Evolutionary conservation across 2,113 vertebrate species (phyloP), one percentile per base, ranked within the genome.

Genomic region (Cottus gobio): DNA sequence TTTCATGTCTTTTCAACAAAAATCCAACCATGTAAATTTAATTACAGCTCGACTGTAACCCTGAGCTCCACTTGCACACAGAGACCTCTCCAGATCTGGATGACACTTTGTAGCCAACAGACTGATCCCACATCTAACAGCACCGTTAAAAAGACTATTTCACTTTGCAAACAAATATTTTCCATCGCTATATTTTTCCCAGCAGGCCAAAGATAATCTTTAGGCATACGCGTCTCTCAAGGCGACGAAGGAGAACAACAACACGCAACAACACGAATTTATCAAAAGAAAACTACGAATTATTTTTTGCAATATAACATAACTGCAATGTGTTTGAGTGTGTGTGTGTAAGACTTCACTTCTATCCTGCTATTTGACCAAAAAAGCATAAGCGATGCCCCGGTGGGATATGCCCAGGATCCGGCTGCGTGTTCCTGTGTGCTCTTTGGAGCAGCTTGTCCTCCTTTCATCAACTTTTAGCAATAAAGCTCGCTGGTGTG

Each of bases 111-210:
- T 62, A 26, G 28, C 28, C 56, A 16, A 26, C n/a, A 30, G 79
- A 85, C 46, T 66, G 65, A 58, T 79, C 78, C 79, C 34, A 77
- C 63, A 71, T 46, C 44, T 22, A 63, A 66, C 66, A 66, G 11
- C 57, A 48, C 12, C 6, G 24, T 57, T 28, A 26, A 77, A 74
- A 18, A 62, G 2, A 48, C 1, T 2, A 20, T 61, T 79, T 68
- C 26, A 42, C 46, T 63, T 26, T 42, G 60, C 2, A 1, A 42
- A 56, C 6, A 20, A n/a, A 61, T 7, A 37, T 5, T 28, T 16
- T 7, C 30, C 20, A 36, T 0, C 7, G 5, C 39, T 30, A 1
- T 36, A 48, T 75, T 60, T 28, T 62, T 39, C 16, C 9, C 54
- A 85, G 9, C 5, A 68, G 62, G 37, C 54, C 22, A 20, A 1